These are phyloP conservation scores for Pasiphila rectangulata DNA, from an alignment of 2,888 invertebrate genomes.

Conservation along the genomic window DNA sequence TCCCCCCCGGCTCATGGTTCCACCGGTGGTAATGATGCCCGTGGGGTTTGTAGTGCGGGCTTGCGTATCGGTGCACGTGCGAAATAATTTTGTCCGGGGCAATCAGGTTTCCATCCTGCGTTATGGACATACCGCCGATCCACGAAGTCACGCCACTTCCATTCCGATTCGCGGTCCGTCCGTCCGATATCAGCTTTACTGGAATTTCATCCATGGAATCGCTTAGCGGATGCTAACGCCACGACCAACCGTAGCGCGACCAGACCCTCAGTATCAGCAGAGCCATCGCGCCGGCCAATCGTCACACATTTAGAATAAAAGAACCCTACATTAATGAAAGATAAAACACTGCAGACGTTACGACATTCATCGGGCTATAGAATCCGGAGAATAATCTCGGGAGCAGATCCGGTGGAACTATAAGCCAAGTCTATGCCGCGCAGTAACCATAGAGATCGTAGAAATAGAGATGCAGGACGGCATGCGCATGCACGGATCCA, in stretches of 20 bases:
- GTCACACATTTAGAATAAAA: constrained; percentile 52
- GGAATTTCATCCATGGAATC: constrained; percentile 78
- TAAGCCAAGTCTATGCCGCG: constrained; percentile 80
- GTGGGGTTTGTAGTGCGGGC: constrained; percentile 77
- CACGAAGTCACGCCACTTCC: constrained; percentile 69
- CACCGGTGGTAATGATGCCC: constrained; percentile 75
- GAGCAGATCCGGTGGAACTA: constrained; percentile 68
- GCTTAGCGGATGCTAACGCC: constrained; percentile 69
- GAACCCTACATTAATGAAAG: constrained; percentile 64
- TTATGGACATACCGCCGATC: constrained; percentile 80
- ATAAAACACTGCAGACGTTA: constrained; percentile 66
- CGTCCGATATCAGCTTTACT: constrained; percentile 80
- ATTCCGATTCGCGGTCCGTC: constrained; percentile 69
- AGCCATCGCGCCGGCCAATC: constrained; percentile 68
- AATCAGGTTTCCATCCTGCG: constrained; percentile 76
- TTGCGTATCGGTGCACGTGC: constrained; percentile 75
- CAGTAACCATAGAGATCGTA: constrained; percentile 82
- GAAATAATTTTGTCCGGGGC: constrained; percentile 76
- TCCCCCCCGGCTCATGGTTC: constrained; percentile 77
- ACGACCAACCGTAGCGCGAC: constrained; percentile 69
- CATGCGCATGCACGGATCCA: constrained; percentile 72
- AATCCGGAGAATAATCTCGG: constrained; percentile 49
- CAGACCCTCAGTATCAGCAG: constrained; percentile 55
- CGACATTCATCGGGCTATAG: constrained; percentile 70
- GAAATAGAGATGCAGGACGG: constrained; percentile 74